Evolutionary conservation across 2,888 invertebrate genomes (phyloP).

Genomic region (Xestobium rufovillosum): DNA sequence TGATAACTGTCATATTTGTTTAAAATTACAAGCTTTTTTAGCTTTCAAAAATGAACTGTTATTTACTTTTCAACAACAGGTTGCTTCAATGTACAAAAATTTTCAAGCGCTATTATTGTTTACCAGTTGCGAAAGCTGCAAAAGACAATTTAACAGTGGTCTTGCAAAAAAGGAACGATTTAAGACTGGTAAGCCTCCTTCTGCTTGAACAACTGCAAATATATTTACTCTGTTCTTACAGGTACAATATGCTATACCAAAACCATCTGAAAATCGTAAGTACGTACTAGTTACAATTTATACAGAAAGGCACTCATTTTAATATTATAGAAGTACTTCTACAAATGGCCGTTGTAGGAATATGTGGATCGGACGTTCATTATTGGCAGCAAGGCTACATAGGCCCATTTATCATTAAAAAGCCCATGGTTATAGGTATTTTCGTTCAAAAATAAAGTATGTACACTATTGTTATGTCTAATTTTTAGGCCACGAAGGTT

Average conservation of each 20-base stretch:
- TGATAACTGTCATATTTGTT: no score
- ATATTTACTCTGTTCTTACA: slow-evolving; percentile 1
- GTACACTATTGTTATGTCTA: not conserved
- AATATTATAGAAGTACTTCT: slow-evolving; percentile 70
- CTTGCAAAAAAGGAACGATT: no score
- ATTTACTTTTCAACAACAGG: no score
- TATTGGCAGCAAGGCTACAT: slow-evolving; percentile 80
- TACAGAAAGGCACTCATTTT: not conserved
- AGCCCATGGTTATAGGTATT: slow-evolving; percentile 85
- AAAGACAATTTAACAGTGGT: no score
- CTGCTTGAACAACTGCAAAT: no score
- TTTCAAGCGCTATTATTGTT: no score
- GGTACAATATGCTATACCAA: not conserved
- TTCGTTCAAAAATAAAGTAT: no score
- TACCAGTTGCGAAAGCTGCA: no score
- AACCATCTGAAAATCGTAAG: slow-evolving; percentile 1
- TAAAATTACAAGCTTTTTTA: no score
- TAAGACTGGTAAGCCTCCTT: no score
- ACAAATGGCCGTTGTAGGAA: slow-evolving; percentile 88
- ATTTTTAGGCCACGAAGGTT: slow-evolving; percentile 86
- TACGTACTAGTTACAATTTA: not conserved
- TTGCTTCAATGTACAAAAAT: no score
- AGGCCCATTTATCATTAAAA: slow-evolving; percentile 75
- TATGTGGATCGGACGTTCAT: slow-evolving; percentile 94
- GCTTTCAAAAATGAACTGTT: no score